These are phyloP conservation scores for Piaya cayana DNA, from an alignment of 2,113 vertebrate species.

Conservation along the genomic window DNA sequence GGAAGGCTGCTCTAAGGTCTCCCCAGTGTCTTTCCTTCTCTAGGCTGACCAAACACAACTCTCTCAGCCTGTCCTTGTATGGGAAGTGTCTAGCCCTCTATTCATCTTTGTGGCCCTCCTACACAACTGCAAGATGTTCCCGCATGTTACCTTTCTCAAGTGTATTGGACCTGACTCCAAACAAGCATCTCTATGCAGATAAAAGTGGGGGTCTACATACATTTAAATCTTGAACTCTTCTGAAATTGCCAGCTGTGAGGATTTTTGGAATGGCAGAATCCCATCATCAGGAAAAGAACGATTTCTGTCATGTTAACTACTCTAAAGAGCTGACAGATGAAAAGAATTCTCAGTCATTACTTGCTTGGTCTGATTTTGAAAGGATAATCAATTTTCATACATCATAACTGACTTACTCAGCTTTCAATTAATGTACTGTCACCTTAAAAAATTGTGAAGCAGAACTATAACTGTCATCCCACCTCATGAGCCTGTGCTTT, in stretches of 20 bases:
- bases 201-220: neutral
- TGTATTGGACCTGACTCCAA: neutral
- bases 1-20: too few species aligned
- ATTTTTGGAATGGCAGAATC: neutral
- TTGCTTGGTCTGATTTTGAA: neutral
- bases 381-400: neutral
- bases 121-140: neutral
- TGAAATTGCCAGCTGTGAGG: neutral
- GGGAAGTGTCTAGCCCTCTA: too few species aligned
- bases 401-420: neutral
- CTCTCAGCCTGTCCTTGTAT: too few species aligned
- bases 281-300: neutral
- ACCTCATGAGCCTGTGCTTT: neutral
- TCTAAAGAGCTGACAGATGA: neutral
- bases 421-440: neutral
- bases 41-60: too few species aligned
- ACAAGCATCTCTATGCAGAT: neutral
- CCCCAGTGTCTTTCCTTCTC: too few species aligned
- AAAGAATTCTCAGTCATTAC: neutral
- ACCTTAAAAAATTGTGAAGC: neutral
- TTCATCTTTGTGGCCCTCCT: too few species aligned
- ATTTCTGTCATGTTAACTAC: neutral
- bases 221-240: neutral
- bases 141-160: neutral
- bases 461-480: neutral